Evolutionary conservation across 2,113 vertebrate species (phyloP).

Genomic region (Ctenodactylus gundi): DNA sequence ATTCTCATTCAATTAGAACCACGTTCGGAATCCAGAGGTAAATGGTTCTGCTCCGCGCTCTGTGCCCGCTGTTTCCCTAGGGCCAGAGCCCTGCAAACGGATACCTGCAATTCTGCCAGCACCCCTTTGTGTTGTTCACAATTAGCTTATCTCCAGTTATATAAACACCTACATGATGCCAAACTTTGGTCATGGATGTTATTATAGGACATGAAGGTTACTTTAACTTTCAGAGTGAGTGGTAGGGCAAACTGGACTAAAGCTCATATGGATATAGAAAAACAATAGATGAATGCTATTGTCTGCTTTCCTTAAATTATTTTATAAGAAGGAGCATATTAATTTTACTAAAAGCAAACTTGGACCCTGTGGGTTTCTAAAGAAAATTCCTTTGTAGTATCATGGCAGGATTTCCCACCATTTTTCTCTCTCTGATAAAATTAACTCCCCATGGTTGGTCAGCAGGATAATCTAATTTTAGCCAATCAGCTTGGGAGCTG

Average conservation of each 20-base stretch:
- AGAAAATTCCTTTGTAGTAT: slow-evolving; percentile 87
- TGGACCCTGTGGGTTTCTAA: slow-evolving; percentile 82
- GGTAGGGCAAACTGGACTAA: slow-evolving; percentile 80
- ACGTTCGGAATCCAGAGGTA: slow-evolving; percentile 29
- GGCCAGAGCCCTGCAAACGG: slow-evolving; percentile 52
- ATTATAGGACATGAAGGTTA: slow-evolving; percentile 81
- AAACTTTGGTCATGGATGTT: slow-evolving; percentile 59
- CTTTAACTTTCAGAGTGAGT: slow-evolving; percentile 79
- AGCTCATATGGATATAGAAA: slow-evolving; percentile 78
- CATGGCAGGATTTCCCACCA: slow-evolving; percentile 84
- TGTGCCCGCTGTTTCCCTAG: slow-evolving; percentile 54
- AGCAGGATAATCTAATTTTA: slow-evolving; percentile 86
- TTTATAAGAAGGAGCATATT: slow-evolving; percentile 86
- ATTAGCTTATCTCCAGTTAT: slow-evolving; percentile 82
- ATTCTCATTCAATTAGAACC: background rate
- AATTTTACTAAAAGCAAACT: slow-evolving; percentile 84
- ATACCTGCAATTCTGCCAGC: slow-evolving; percentile 71
- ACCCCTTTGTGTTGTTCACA: slow-evolving; percentile 79
- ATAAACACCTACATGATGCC: slow-evolving; percentile 78
- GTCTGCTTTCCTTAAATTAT: slow-evolving; percentile 83
- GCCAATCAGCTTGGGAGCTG: slow-evolving; percentile 89
- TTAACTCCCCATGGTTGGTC: slow-evolving; percentile 87
- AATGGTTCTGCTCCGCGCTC: slow-evolving; percentile 54
- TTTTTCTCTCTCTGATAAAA: slow-evolving; percentile 85
- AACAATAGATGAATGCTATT: slow-evolving; percentile 83